Base-by-base conservation (phyloP, 2,888 invertebrate species). In the Drosophila stalkeri region DNA sequence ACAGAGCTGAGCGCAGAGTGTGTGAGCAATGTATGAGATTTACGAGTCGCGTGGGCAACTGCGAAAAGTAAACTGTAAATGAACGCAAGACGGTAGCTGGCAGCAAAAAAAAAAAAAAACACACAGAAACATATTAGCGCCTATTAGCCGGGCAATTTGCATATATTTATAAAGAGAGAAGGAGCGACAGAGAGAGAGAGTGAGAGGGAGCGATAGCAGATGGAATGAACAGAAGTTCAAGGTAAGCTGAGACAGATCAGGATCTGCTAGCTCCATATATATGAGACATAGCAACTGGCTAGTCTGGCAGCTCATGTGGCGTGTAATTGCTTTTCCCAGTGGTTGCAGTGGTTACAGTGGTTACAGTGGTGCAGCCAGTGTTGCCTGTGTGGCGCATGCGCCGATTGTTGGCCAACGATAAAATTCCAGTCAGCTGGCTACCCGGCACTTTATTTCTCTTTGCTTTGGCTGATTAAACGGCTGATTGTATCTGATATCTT, bases 81-180 rank as follows among this genome's bases (percentile, higher is more conserved):
- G 69, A 71, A 67, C 86, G 68, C 67, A 46, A 37, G 60, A 56
- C 80, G 52, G 66, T 65, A 64, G 67, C 75, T 68, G 77, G 63
- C 44, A 11, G n/a, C 16, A 16, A 23, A 46, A 16, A 3, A n/a
- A 46, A 18, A 23, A 8, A 27, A 23, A 23, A 16, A 47, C 1
- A 31, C 5, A n/a, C 11, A n/a, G 46, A 74, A 72, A 70, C 73
- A 64, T 80, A 86, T 86, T 85, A 87, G 54, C 88, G 83, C 77
- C 90, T 89, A 82, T 85, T 89, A 89, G 64, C 46, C 67, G 63
- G 57, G 47, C 75, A 75, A 85, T 86, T 86, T 86, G 81, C 86
- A 80, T 72, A 60, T 39, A 23, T 54, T 37, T 54, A 54, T 37
- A 54, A 35, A 54, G 20, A 37, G 37, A 9, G 9, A 16, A 27